Evolutionary conservation across 2,797 vertebrate species (phyloP).

Genomic region (Coilia nasus): DNA sequence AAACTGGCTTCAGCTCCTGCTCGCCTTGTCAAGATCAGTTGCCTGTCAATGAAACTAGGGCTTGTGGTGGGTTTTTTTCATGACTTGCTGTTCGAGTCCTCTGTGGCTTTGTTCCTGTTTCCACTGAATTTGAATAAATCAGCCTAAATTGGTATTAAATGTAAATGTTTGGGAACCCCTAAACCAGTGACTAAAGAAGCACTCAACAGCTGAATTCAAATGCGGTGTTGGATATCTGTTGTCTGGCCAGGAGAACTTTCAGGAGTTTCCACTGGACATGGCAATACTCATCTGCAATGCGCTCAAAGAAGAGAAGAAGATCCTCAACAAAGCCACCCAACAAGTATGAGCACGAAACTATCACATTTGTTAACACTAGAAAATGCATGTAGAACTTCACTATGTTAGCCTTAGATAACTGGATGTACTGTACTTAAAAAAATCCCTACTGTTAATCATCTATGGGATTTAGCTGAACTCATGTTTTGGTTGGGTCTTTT

Average conservation of each 20-base stretch:
- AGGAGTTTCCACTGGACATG: constrained; percentile 83
- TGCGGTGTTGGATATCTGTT: neutral
- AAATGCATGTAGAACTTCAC: neutral
- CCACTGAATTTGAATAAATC: neutral
- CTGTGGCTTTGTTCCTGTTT: neutral
- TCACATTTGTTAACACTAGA: neutral
- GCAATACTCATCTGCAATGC: constrained; percentile 83
- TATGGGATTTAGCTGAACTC: too few relatives aligned
- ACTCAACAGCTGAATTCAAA: neutral
- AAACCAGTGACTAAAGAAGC: neutral
- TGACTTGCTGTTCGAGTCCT: neutral
- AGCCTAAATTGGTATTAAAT: too few relatives aligned
- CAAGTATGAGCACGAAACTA: constrained; percentile 44
- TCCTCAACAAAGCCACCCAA: constrained; percentile 70
- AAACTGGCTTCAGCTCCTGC: too few relatives aligned
- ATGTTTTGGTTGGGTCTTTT: constrained; percentile 7
- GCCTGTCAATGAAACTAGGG: too few relatives aligned
- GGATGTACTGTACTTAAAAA: neutral
- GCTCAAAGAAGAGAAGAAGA: constrained; percentile 82
- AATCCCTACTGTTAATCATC: too few relatives aligned
- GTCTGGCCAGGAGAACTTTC: constrained; percentile 76
- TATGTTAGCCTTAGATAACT: neutral
- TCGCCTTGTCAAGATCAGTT: too few relatives aligned
- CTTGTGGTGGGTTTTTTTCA: too few relatives aligned
- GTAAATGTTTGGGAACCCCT: too few relatives aligned